These are phyloP conservation scores for Notoglanidium macrostoma DNA, from an alignment of 2,797 vertebrate species.

Conservation along the genomic window DNA sequence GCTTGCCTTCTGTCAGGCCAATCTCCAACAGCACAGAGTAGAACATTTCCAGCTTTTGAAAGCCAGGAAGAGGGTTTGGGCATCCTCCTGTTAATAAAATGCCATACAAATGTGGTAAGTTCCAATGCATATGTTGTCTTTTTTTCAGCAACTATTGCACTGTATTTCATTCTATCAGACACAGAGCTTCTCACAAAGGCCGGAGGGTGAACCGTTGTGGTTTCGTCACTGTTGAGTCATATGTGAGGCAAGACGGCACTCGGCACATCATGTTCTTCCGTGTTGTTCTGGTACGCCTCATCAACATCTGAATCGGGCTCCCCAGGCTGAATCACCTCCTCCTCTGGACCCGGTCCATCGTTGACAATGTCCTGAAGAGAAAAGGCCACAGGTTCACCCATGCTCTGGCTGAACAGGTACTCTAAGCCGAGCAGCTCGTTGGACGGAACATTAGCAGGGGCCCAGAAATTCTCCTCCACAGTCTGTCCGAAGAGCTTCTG, in stretches of 20 bases:
- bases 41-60: constrained; percentile 31
- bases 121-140: constrained; percentile 1
- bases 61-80: constrained; percentile 14
- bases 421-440: neutral
- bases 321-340: constrained; percentile 38
- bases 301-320: constrained; percentile 8
- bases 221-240: neutral
- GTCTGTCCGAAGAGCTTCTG: neutral
- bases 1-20: too few species aligned
- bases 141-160: neutral
- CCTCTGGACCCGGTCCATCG: constrained; percentile 10
- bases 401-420: constrained; percentile 40
- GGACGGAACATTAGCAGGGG: too few species aligned
- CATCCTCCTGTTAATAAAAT: neutral
- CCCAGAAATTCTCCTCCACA: constrained; percentile 5
- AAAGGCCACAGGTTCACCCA: neutral
- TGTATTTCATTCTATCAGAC: neutral
- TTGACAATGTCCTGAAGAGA: too few species aligned
- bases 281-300: constrained; percentile 27
- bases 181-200: constrained; percentile 38
- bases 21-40: too few species aligned
- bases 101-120: neutral
- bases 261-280: constrained; percentile 49
- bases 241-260: neutral
- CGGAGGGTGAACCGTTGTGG: neutral